A percentile compares a stretch with the other conserved stretches of the same genome.
phyloP scores from a whole-genome alignment of 2,113 vertebrate genomes.

The Xerus inauris region DNA sequence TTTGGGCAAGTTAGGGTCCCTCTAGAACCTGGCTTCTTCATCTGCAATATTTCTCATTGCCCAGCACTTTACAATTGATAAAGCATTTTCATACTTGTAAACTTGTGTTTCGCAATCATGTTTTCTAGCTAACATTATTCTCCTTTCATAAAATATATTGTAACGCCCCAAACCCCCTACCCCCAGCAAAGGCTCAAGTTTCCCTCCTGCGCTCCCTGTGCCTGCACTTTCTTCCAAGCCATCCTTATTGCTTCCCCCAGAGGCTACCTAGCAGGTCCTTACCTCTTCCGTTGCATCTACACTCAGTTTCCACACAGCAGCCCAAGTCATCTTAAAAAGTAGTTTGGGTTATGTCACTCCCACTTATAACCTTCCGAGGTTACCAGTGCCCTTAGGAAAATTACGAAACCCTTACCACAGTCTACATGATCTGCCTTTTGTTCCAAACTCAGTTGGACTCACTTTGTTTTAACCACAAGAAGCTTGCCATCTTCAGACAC shows the following conservation, averaged over 20 bases:
- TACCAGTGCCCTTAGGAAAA: not conserved
- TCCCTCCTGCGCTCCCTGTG: not conserved
- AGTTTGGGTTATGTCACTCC: not conserved
- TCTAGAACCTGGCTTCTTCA: not conserved
- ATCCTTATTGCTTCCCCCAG: not conserved
- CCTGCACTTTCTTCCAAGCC: not conserved
- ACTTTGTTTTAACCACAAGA: not conserved
- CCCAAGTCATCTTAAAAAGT: conserved; percentile 4
- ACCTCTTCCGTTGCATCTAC: not conserved
- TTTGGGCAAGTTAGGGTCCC: conserved; percentile 19
- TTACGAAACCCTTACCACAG: not conserved
- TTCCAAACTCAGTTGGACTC: conserved; percentile 1
- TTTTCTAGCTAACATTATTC: not conserved
- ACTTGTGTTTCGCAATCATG: not conserved
- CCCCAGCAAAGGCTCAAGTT: not conserved
- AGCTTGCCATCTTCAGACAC: not conserved
- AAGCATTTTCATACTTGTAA: not conserved
- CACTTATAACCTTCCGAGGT: not conserved
- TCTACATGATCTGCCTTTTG: not conserved
- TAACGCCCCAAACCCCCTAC: too few species aligned
- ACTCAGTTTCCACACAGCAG: not conserved
- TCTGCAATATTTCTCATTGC: not conserved
- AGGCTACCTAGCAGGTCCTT: not conserved
- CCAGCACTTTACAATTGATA: not conserved
- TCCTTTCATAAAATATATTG: not conserved